phyloP scores from a whole-genome alignment of 2,113 vertebrate species.

The Orthochromis indermauri region DNA sequence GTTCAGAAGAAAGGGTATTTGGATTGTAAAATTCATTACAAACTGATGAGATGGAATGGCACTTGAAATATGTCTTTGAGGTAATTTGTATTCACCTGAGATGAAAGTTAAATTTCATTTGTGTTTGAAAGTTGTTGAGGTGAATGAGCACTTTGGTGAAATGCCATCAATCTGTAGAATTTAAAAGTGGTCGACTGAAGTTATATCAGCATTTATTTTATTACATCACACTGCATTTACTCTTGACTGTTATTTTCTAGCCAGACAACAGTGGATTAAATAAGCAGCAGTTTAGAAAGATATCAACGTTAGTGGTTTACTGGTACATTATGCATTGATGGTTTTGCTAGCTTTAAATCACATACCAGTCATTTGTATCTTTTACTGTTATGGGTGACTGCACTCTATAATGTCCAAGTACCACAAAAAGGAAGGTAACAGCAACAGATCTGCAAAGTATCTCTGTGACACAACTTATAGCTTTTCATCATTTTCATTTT shows the following conservation, averaged over 20 bases:
- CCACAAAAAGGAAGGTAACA: not conserved
- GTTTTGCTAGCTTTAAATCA: not conserved
- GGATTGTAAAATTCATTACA: constrained; percentile 44
- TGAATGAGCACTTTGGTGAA: not conserved
- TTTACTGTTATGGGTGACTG: fast-evolving
- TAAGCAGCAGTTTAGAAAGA: not conserved
- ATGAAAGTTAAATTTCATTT: constrained; percentile 14
- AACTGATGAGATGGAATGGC: constrained; percentile 25
- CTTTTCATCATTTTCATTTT: not conserved
- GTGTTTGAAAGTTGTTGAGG: not conserved
- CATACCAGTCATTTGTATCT: not conserved
- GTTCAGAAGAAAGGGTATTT: constrained; percentile 38
- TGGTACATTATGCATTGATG: not conserved
- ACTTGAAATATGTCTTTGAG: constrained; percentile 14
- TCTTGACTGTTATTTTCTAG: not conserved
- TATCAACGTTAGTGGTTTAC: not conserved
- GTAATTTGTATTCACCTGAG: constrained; percentile 11
- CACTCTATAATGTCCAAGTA: not conserved
- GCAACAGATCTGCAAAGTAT: not conserved
- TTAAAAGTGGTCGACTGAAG: not conserved
- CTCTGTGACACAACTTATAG: not conserved
- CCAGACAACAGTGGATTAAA: not conserved
- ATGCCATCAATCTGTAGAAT: not conserved
- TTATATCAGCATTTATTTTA: not conserved
- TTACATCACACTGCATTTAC: not conserved